These are phyloP conservation scores for Pelvicachromis taeniatus DNA, from an alignment of 2,113 vertebrate species.

Conservation along the genomic window DNA sequence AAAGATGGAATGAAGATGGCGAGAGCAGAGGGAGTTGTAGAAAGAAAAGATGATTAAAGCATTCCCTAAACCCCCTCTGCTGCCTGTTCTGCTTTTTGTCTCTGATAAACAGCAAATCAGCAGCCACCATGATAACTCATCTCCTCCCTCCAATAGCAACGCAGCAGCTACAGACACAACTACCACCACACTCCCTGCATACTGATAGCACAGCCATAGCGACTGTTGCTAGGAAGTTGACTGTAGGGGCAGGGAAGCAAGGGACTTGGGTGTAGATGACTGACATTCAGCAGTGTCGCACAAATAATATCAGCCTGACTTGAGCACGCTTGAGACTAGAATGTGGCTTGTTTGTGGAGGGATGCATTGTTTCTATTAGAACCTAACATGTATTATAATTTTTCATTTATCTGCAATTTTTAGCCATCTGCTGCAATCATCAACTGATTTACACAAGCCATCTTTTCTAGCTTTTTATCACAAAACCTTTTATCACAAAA, in stretches of 20 bases:
- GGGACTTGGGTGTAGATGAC: neutral
- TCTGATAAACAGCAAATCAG: constrained; percentile 34
- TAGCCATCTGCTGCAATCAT: neutral
- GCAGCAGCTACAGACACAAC: neutral
- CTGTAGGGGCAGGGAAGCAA: neutral
- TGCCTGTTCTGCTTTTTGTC: neutral
- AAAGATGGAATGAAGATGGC: neutral
- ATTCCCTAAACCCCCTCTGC: neutral
- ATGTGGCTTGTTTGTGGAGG: neutral
- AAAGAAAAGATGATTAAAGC: constrained; percentile 1
- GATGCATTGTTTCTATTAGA: neutral
- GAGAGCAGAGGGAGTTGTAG: neutral
- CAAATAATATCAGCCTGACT: neutral
- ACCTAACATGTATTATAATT: no score
- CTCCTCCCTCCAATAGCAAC: constrained; percentile 8
- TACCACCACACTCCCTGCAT: constrained; percentile 6
- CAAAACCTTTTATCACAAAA: no score
- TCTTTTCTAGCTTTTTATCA: neutral
- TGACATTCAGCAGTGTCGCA: neutral
- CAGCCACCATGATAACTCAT: constrained; percentile 27
- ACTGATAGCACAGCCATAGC: constrained; percentile 32
- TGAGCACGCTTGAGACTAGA: neutral
- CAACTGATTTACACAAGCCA: neutral
- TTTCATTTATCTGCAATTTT: neutral
- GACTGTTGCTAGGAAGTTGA: constrained; percentile 54